A percentile compares a stretch with the other conserved stretches of the same genome.
Evolutionary conservation across 2,113 vertebrate genomes (phyloP).

Genomic region (Scartelaos histophorus): DNA sequence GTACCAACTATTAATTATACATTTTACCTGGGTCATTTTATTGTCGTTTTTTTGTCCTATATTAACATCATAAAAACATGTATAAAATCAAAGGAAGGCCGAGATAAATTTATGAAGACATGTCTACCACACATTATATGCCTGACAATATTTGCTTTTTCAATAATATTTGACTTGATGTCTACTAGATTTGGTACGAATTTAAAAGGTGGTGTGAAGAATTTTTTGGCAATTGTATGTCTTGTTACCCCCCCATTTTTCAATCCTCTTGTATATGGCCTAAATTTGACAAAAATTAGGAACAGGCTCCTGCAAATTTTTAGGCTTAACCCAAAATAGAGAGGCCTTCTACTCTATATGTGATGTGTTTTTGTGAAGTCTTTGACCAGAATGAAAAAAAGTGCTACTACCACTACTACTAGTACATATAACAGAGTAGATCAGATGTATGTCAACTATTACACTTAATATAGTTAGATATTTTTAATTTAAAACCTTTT

Average conservation of each 20-base stretch:
- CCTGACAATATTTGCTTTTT: background rate
- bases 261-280: constrained; percentile 43
- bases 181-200: constrained; percentile 27
- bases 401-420: too few species aligned
- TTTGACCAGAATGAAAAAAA: too few species aligned
- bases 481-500: too few species aligned
- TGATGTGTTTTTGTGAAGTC: background rate
- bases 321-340: background rate
- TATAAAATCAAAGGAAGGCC: constrained; percentile 23
- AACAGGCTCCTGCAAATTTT: background rate
- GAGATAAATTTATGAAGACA: constrained; percentile 38
- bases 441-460: too few species aligned
- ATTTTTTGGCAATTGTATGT: constrained; percentile 42
- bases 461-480: too few species aligned
- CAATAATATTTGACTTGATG: constrained; percentile 40
- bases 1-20: constrained; percentile 39
- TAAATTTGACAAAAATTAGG: constrained; percentile 34
- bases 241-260: constrained; percentile 30
- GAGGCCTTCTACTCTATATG: background rate
- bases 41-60: constrained; percentile 37
- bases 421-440: too few species aligned
- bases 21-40: constrained; percentile 21
- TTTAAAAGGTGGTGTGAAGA: background rate
- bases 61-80: constrained; percentile 26
- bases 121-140: constrained; percentile 38